Base-by-base conservation (phyloP, 2,888 invertebrate genomes). In the Aspidiotus destructor region DNA sequence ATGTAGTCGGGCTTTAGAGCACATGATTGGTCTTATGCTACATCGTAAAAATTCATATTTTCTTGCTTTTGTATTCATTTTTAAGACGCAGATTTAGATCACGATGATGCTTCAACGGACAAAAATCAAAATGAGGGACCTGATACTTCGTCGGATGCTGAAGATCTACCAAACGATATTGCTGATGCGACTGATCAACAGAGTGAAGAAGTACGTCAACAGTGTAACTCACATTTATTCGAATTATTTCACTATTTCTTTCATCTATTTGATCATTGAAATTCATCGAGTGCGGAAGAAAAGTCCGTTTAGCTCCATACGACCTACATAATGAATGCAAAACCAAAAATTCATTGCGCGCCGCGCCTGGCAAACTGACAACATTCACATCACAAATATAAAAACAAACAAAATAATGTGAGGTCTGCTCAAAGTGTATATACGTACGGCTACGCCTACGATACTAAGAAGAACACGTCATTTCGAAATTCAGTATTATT, bases 61-160 rank as follows among this genome's bases (percentile, higher is more conserved):
- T 28, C 28, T 28, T 28, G 10, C 57, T 57, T 57, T 17, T 57
- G 15, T 17, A n/a, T 57, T 57, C 5, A 28, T 28, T 28, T 28
- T 82, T 81, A 75, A 84, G 88, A 57, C 95, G 86, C 75, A 92
- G 89, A 74, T 83, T 82, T 75, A 57, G 65, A 65, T 58, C 57
- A 65, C 48, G 58, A 65, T 65, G 65, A 58, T 48, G 58, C 57
- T 65, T 65, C 65, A 65, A 65, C 65, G 65, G 65, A 65, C 65
- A 40, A 65, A 48, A 65, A 65, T 58, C 42, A 65, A 65, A 58
- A 65, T 65, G 65, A 65, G 58, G 57, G 65, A 65, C 17, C 65
- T 65, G n/a, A 57, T 65, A n/a, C 65, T 65, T 16, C 65, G 65
- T 11, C 65, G 65, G 57, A 65, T 65, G 65, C n/a, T 65, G 65